Conservation (phyloP, 2,888 invertebrate genomes). For the Drosophila setosimentum region DNA sequence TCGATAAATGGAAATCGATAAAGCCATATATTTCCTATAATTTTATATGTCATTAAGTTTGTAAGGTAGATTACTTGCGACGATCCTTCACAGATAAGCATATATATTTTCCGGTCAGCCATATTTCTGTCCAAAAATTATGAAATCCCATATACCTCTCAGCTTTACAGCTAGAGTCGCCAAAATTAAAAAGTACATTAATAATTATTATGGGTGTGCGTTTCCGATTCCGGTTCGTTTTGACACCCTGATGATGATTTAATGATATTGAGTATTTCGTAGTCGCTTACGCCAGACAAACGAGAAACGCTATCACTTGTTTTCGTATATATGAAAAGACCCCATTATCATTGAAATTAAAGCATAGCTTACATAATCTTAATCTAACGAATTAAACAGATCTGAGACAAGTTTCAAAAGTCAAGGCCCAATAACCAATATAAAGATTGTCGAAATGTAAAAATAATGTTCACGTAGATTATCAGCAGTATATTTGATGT, state of each 20-base stretch:
- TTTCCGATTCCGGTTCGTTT: neutral
- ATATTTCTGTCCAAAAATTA: neutral
- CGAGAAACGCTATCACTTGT: neutral
- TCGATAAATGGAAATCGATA: neutral
- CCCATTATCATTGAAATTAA: neutral
- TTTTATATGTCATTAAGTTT: neutral
- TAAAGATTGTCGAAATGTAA: neutral
- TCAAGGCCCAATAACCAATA: neutral
- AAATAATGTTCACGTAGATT: slow-evolving; percentile 11
- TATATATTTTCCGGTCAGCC: neutral
- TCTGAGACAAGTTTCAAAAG: neutral
- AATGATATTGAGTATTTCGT: neutral
- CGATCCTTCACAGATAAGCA: neutral
- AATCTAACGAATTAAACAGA: neutral
- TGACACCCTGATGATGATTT: neutral
- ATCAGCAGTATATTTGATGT: slow-evolving; percentile 11
- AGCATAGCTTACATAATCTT: neutral
- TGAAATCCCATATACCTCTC: neutral
- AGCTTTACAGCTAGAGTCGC: neutral
- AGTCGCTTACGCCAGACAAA: neutral
- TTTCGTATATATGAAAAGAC: neutral
- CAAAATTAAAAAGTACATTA: neutral
- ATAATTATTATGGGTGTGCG: neutral
- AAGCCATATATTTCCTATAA: neutral
- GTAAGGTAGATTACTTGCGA: neutral